A percentile compares a stretch with the other conserved stretches of the same genome.
phyloP scores from a whole-genome alignment of 92 coral and sea anemone species.

The Montipora capitata region DNA sequence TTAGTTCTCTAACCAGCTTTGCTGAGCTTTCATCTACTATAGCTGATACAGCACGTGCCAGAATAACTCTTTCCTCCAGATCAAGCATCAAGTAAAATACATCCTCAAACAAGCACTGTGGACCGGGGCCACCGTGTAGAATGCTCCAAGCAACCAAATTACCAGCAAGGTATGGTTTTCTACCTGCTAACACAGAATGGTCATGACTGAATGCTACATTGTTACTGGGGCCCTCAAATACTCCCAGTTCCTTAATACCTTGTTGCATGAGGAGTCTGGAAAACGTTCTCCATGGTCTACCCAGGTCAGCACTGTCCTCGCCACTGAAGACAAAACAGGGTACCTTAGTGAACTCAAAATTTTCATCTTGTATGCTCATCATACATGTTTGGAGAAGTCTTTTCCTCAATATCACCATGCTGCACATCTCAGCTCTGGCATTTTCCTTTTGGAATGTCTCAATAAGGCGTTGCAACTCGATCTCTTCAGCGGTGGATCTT shows the following conservation, averaged over 20 bases:
- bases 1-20: conserved; percentile 47
- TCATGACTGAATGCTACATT: conserved; percentile 53
- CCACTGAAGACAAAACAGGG: conserved; percentile 63
- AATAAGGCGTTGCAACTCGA: conserved; percentile 43
- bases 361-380: conserved; percentile 52
- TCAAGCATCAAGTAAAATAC: too few species aligned
- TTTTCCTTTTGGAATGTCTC: conserved; percentile 50
- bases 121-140: conserved; percentile 72
- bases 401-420: conserved; percentile 63
- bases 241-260: conserved; percentile 55
- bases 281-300: conserved; percentile 61
- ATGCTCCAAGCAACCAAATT: conserved; percentile 67
- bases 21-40: conserved; percentile 44
- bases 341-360: conserved; percentile 61
- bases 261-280: conserved; percentile 61
- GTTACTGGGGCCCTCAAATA: conserved; percentile 56
- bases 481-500: conserved; percentile 36
- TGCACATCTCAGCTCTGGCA: conserved; percentile 36
- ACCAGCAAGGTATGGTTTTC: conserved; percentile 63
- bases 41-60: conserved; percentile 45
- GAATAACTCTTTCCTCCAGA: conserved; percentile 34
- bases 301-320: conserved; percentile 57
- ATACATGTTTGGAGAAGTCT: conserved; percentile 59
- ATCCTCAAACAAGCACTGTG: conserved; percentile 66
- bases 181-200: conserved; percentile 52